These are phyloP conservation scores for Pachycephala philippinensis DNA, from an alignment of 2,113 vertebrate species.

Conservation along the genomic window DNA sequence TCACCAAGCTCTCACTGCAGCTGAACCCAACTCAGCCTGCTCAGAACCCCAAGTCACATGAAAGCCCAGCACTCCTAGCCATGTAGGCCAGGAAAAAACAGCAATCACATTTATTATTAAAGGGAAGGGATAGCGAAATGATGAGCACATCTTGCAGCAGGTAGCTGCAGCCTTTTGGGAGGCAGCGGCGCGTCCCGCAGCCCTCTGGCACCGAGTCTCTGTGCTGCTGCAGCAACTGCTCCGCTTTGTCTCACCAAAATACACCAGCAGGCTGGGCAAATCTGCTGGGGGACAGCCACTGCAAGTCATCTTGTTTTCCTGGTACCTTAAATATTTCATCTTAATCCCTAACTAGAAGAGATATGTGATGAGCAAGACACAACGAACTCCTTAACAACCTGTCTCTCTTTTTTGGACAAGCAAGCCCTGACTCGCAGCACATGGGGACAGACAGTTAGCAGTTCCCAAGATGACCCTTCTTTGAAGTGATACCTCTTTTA, in stretches of 20 bases:
- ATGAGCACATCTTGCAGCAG: not conserved
- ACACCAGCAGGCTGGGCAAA: not conserved
- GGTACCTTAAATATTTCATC: conserved; percentile 25
- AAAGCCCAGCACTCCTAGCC: not conserved
- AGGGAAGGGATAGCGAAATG: not conserved
- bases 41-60: not conserved
- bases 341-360: not conserved
- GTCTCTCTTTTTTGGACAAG: not conserved
- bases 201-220: not conserved
- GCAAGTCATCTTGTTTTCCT: not conserved
- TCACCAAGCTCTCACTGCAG: not conserved
- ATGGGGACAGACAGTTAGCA: not conserved
- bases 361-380: not conserved
- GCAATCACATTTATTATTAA: not conserved
- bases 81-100: not conserved
- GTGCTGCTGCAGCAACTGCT: not conserved
- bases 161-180: not conserved
- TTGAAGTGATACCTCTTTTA: not conserved
- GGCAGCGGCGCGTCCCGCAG: not conserved
- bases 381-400: not conserved
- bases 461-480: not conserved
- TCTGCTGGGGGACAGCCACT: not conserved
- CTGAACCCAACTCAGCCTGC: not conserved
- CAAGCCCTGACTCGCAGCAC: not conserved
- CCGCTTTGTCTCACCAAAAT: not conserved